Percentiles rank a stretch among this genome's conserved stretches.
Evolutionary conservation across 2,797 vertebrate species (phyloP).

Genomic region (Pangasius djambal): DNA sequence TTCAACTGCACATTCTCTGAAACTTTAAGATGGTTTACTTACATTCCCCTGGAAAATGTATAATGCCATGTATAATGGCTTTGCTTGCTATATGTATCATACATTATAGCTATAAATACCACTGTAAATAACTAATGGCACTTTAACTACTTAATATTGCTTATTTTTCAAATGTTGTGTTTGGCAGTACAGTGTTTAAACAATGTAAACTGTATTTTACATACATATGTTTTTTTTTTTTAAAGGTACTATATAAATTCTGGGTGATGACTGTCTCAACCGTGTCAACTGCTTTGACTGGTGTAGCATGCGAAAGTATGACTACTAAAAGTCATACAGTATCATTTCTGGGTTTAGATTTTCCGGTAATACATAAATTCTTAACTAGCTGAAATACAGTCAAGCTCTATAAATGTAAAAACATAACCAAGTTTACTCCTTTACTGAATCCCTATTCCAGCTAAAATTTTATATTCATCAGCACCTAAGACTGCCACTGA

Average conservation of each 20-base stretch:
- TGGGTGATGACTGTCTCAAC: not conserved
- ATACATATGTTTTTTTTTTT: not conserved
- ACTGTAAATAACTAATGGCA: not conserved
- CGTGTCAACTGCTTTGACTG: not conserved
- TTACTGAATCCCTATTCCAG: conserved; percentile 29
- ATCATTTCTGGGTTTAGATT: not conserved
- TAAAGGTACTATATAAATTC: not conserved
- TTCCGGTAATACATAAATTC: conserved; percentile 14
- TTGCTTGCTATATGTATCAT: not conserved
- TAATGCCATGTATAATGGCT: not conserved
- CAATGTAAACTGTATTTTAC: not conserved
- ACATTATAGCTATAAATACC: not conserved
- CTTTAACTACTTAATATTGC: not conserved
- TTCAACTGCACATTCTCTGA: not conserved
- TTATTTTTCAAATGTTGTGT: not conserved
- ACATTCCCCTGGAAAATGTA: not conserved
- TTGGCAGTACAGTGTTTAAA: not conserved
- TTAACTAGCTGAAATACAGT: conserved; percentile 26
- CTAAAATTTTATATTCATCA: conserved; percentile 48
- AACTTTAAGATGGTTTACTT: not conserved
- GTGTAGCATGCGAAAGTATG: not conserved
- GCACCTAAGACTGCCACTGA: conserved; percentile 43
- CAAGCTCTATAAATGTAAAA: conserved; percentile 34
- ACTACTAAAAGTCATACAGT: not conserved
- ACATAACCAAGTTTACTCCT: conserved; percentile 33